Conservation (phyloP, 2,797 vertebrate species). For the Sylvia borin region DNA sequence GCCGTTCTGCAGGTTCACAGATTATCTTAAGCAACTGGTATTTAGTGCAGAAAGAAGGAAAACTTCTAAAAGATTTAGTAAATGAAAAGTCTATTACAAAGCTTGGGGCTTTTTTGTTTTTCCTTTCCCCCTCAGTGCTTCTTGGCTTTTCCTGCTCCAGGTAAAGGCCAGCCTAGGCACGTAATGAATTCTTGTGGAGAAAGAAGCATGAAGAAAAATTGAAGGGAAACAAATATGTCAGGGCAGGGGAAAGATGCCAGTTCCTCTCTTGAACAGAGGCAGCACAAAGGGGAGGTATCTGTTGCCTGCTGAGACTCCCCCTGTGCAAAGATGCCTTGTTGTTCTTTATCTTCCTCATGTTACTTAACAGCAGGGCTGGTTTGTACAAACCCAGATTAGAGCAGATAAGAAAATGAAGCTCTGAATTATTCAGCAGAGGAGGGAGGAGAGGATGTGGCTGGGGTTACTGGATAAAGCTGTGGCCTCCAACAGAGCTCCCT, state of each 20-base stretch:
- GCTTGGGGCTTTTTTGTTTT: background rate
- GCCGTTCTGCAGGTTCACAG: constrained; percentile 53
- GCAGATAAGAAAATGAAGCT: constrained; percentile 56
- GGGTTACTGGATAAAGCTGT: constrained; percentile 23
- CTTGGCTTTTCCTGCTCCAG: background rate
- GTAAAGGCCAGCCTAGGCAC: background rate
- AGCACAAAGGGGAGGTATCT: background rate
- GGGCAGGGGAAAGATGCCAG: background rate
- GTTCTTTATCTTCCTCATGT: constrained; percentile 26
- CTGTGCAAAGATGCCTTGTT: constrained; percentile 11
- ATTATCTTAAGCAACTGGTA: constrained; percentile 71
- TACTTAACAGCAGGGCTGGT: constrained; percentile 44
- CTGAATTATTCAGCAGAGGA: constrained; percentile 52
- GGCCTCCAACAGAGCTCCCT: background rate
- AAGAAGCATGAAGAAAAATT: background rate
- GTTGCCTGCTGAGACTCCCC: constrained; percentile 19
- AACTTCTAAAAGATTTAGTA: constrained; percentile 64
- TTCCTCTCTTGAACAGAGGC: background rate
- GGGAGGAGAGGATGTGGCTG: background rate
- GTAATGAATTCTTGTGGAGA: background rate
- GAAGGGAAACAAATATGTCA: background rate
- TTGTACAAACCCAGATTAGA: constrained; percentile 59
- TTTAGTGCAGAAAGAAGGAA: constrained; percentile 66
- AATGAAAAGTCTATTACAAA: constrained; percentile 63
- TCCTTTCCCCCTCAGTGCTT: background rate